Evolutionary conservation across 1,140 invertebrate species (phyloP).

Genomic region (Solenopsis invicta): DNA sequence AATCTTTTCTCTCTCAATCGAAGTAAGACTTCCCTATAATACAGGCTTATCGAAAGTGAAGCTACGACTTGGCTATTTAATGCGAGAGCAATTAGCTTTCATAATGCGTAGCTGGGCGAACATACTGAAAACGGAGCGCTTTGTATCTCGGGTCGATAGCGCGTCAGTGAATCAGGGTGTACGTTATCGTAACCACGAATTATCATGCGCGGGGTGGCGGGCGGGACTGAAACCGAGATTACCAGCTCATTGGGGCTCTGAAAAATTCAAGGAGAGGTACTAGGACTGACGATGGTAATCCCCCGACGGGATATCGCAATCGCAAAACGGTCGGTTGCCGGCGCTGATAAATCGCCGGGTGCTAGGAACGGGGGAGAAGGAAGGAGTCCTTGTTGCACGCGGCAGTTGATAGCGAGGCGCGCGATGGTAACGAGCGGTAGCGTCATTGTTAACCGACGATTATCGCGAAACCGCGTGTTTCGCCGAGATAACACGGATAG

Average conservation of each 20-base stretch:
- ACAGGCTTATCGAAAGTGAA: no score
- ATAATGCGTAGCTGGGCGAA: constrained; percentile 9
- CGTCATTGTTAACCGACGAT: constrained; percentile 79
- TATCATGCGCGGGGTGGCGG: constrained; percentile 35
- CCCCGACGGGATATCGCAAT: constrained; percentile 37
- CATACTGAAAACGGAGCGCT: constrained; percentile 22
- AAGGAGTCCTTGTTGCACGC: constrained; percentile 21
- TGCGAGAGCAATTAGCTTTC: constrained; percentile 18
- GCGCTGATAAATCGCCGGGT: constrained; percentile 25
- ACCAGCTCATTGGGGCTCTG: constrained; percentile 37
- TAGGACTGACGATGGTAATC: constrained; percentile 47
- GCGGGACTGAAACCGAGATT: constrained; percentile 48
- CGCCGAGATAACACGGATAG: constrained; percentile 79
- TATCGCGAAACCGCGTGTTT: constrained; percentile 84
- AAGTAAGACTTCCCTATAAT: background rate
- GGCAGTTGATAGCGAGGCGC: constrained; percentile 56
- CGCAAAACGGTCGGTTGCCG: constrained; percentile 22
- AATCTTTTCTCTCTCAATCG: background rate
- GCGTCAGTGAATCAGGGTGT: constrained; percentile 40
- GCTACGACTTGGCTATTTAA: no score
- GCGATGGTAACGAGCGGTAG: constrained; percentile 72
- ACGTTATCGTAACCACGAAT: constrained; percentile 55
- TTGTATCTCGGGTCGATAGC: constrained; percentile 34
- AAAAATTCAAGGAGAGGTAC: constrained; percentile 44
- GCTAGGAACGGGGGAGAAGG: background rate